These are phyloP conservation scores for Mythimna vitellina DNA, from an alignment of 2,888 invertebrate species.

Conservation along the genomic window DNA sequence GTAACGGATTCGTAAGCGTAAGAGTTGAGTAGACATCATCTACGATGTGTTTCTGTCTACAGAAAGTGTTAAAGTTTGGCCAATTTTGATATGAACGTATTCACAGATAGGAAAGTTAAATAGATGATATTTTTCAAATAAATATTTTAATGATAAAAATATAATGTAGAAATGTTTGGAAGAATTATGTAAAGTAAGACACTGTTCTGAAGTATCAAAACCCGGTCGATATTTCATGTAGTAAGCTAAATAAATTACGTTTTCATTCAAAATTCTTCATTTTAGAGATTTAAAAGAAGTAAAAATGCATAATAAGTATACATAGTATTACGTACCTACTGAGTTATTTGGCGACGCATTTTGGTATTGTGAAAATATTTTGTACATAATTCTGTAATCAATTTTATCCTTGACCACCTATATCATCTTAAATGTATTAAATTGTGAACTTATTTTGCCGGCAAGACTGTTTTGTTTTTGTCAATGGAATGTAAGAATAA, in stretches of 20 bases:
- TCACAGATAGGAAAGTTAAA: constrained; percentile 45
- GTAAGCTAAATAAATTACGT: constrained; percentile 78
- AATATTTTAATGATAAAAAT: constrained; percentile 42
- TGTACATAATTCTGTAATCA: constrained; percentile 73
- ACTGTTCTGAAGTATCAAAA: constrained; percentile 62
- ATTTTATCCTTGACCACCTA: constrained; percentile 73
- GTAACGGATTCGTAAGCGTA: constrained; percentile 12
- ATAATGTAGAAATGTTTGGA: constrained; percentile 46
- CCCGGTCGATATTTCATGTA: constrained; percentile 78
- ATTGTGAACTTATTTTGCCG: constrained; percentile 59
- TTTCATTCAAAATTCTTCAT: constrained; percentile 74
- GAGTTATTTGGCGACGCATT: constrained; percentile 72
- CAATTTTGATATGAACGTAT: constrained; percentile 66
- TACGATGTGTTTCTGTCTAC: constrained; percentile 19
- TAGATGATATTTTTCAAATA: constrained; percentile 58
- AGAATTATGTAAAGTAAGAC: constrained; percentile 50
- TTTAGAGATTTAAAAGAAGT: constrained; percentile 79
- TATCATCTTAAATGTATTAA: constrained; percentile 29
- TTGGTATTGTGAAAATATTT: constrained; percentile 70
- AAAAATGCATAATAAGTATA: constrained; percentile 81
- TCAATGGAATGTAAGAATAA: constrained; percentile 18
- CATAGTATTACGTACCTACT: constrained; percentile 68
- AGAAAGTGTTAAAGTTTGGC: constrained; percentile 31
- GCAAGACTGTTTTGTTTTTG: constrained; percentile 55
- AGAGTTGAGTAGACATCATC: constrained; percentile 17